Percentiles rank a stretch among this genome's conserved stretches.
Conservation (phyloP, 2,888 invertebrate genomes). For the Metopia argyrocephala region DNA sequence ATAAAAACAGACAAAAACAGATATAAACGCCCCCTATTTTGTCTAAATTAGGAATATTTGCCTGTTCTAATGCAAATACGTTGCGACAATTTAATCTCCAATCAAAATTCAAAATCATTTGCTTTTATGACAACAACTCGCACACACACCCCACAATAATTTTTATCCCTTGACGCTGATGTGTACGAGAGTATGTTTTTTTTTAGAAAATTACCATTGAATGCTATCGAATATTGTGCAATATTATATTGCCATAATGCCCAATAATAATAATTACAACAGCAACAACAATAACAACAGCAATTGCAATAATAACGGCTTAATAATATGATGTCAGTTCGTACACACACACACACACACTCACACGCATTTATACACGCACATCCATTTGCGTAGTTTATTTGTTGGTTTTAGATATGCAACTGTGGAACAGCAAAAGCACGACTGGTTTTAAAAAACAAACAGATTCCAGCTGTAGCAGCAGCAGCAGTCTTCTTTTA, state of each 20-base stretch:
- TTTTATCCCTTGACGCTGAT: not conserved
- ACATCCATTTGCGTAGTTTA: not conserved
- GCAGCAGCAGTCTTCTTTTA: conserved; percentile 45
- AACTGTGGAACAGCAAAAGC: not conserved
- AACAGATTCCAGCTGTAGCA: conserved; percentile 17
- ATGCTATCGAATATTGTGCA: conserved; percentile 36
- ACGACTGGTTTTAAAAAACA: not conserved
- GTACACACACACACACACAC: not conserved
- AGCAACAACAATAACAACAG: conserved; percentile 43
- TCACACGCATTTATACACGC: not conserved
- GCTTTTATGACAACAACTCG: conserved; percentile 2
- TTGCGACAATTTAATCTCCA: conserved; percentile 65
- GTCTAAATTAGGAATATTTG: conserved; percentile 39
- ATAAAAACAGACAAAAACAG: conserved; percentile 7
- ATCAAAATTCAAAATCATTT: conserved; percentile 64
- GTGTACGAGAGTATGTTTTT: not conserved
- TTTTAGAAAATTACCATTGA: conserved; percentile 12
- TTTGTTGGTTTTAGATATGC: not conserved
- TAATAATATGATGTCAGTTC: not conserved
- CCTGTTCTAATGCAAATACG: conserved; percentile 41
- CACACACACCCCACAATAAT: not conserved
- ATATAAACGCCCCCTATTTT: conserved; percentile 31
- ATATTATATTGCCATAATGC: conserved; percentile 45
- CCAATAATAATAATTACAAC: conserved; percentile 48
- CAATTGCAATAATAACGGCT: conserved; percentile 32